Evolutionary conservation across 2,113 vertebrate genomes (phyloP), one percentile per base, ranked within the genome.

Genomic region (Gobius niger): DNA sequence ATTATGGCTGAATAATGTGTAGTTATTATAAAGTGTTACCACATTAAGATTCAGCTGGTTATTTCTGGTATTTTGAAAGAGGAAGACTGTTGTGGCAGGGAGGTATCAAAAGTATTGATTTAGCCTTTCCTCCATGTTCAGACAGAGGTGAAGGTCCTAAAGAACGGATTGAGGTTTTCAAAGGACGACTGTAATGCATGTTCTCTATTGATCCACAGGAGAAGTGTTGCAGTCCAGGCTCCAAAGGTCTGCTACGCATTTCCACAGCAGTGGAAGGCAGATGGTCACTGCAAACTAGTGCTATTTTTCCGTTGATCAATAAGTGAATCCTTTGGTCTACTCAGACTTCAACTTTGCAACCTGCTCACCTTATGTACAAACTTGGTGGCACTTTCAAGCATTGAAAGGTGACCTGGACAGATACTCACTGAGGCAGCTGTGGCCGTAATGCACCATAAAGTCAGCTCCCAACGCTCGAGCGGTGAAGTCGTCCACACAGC

Each of bases 391-490:
- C 10, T 68, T 40, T 74, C 47, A 60, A 1, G n/a, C n/a, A 64
- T n/a, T n/a, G n/a, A 18, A 66, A 62, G 72, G 44, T 44, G 15
- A 7, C 16, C 66, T 7, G 9, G 8, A 40, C 13, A 19, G 15
- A 42, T 9, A 93, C 94, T 85, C 90, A 99, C 97, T 92, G 5
- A 99, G 93, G 79, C 98, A 99, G 75, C 97, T 99, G 93, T 99
- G 98, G 57, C 97, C 97, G 0, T 99, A 99, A 91, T 99, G 98
- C 80, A 99, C 96, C 94, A 99, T 90, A 91, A 99, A 98, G 87
- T 99, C 97, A 0, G 95, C 96, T 19, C 96, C 96, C 70, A 99
- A 90, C 54, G 98, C 96, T 15, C 94, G 90, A 24, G 96, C 96
- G 0, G 97, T 98, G 89, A 95, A 98, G 92, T 99, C 96, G 0